Evolutionary conservation across 2,888 invertebrate species (phyloP), one percentile per base, ranked within the genome.

Genomic region (Archaeoteleia sp.): DNA sequence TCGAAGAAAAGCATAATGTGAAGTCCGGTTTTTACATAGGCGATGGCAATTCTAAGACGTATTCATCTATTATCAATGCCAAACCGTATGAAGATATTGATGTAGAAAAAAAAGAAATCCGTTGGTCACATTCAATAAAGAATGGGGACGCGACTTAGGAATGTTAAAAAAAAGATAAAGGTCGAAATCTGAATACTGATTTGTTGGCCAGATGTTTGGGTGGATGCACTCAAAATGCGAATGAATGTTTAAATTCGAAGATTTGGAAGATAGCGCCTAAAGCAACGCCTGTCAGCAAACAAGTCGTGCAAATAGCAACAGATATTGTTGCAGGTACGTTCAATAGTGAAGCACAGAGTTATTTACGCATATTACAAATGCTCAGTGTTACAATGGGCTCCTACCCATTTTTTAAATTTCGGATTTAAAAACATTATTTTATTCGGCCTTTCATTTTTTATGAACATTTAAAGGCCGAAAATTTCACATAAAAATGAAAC

Each of bases 81-180:
- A 60, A 70, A 45, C 71, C 68, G 6, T 70, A 73, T 60, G 53
- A 62, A 37, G 46, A 71, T 57, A 37, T 70, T 13, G 20, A 9
- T 17, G 57, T 71, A 23, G 42, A 32, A 6, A 71, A 62, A 51
- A 63, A 70, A 66, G 45, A 69, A 63, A n/a, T 70, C 57, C 40
- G 35, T 67, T 40, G 60, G 67, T 15, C 37, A 67, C 32, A 53
- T 67, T 0, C 51, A 48, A 14, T 32, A 60, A 17, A 7, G 42
- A 34, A 60, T 60, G 60, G 49, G 49, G 20, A 62, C 40, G 9
- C 51, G 45, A 12, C 32, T 61, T n/a, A 55, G 61, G 20, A 53
- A 45, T 46, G 25, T 48, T n/a, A n/a, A n/a, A 10, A 37, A 43
- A 20, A 48, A 62, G 20, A 12, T 32, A 34, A 9, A 12, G 1